Conservation (phyloP, 2,888 invertebrate species). For the Periphyllus acericola region DNA sequence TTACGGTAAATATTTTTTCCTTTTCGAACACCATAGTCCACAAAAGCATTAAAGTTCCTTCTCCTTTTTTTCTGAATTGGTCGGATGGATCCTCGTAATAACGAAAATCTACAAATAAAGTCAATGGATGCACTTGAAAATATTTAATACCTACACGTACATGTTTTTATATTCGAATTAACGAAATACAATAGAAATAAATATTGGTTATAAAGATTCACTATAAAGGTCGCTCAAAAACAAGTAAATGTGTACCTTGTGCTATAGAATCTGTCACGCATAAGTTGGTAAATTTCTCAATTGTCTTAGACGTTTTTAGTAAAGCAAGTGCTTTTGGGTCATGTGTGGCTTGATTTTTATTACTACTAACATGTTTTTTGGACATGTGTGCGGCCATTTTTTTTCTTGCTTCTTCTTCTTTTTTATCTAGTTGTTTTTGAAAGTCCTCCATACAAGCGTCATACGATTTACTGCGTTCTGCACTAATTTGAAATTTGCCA, state of each 20-base stretch:
- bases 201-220: background rate
- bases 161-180: background rate
- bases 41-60: slow-evolving; percentile 90
- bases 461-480: slow-evolving; percentile 87
- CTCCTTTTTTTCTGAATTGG: slow-evolving; percentile 90
- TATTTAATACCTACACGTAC: background rate
- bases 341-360: background rate
- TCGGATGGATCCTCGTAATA: slow-evolving; percentile 98
- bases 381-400: slow-evolving; percentile 65
- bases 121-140: background rate
- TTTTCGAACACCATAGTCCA: slow-evolving; percentile 92
- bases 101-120: slow-evolving; percentile 78
- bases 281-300: slow-evolving; percentile 94
- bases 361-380: slow-evolving; percentile 70
- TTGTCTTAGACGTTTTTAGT: slow-evolving; percentile 76
- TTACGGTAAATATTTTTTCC: slow-evolving; percentile 85
- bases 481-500: slow-evolving; percentile 74
- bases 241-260: slow-evolving; percentile 70
- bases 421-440: slow-evolving; percentile 77
- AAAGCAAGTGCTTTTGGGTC: background rate
- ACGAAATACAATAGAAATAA: background rate
- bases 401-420: slow-evolving; percentile 77
- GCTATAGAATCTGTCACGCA: slow-evolving; percentile 92
- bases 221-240: background rate
- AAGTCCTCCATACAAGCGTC: slow-evolving; percentile 88